These are phyloP conservation scores for Sebastes miniatus DNA, from an alignment of 2,797 vertebrate species.

Conservation along the genomic window DNA sequence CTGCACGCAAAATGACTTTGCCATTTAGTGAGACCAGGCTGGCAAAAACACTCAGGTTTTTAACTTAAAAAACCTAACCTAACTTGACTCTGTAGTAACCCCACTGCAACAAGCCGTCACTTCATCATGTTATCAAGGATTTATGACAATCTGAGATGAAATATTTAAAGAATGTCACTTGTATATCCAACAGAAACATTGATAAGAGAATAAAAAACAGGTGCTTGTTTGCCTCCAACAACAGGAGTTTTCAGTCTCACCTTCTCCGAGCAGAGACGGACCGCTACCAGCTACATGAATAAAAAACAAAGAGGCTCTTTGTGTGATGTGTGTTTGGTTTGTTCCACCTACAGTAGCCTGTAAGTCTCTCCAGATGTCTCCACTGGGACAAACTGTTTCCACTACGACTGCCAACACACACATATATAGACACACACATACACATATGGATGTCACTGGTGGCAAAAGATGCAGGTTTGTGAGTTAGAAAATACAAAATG, in stretches of 20 bases:
- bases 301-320: conserved; percentile 55
- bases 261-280: conserved; percentile 12
- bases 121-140: background rate
- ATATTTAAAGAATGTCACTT: background rate
- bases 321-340: conserved; percentile 40
- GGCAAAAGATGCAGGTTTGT: conserved; percentile 2
- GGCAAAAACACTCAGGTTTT: background rate
- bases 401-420: conserved; percentile 28
- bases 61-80: background rate
- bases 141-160: background rate
- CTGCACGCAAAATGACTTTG: no score
- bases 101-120: background rate
- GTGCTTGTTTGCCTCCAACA: background rate
- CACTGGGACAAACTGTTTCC: conserved; percentile 51
- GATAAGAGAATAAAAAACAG: background rate
- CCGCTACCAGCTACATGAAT: background rate
- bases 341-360: conserved; percentile 57
- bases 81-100: no score
- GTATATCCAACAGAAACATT: background rate
- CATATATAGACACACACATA: no score
- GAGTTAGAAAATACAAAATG: conserved; percentile 10
- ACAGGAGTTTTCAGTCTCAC: conserved; percentile 11
- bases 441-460: conserved; percentile 15
- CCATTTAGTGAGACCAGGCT: no score
- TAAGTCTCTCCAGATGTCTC: conserved; percentile 62